Base-by-base conservation (phyloP, 1,140 invertebrate genomes). In the Pentalonia nigronervosa region DNA sequence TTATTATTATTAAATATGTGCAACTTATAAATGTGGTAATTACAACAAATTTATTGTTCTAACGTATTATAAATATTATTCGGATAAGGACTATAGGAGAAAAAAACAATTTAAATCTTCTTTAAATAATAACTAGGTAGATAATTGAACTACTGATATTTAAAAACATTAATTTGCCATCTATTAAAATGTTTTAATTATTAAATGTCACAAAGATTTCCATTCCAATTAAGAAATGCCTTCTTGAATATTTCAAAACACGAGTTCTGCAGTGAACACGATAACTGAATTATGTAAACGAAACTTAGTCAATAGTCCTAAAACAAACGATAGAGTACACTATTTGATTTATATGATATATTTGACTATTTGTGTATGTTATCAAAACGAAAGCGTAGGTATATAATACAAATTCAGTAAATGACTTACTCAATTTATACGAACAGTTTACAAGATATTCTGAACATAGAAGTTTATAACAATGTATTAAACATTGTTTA, bases 271-370 rank as follows among this genome's bases (percentile, higher is more conserved):
- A 83, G 34, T 8, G 36, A 34, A 41, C 17, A 83, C 21, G 81
- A 83, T 83, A 36, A 21, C 36, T 83, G 81, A 83, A 36, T 83
- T 83, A 36, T 83, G 36, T 83, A 36, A 36, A 83, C 8, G 20
- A 83, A 83, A 83, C 81, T 83, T 23, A 23, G 81, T 41, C 81
- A 83, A 83, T 83, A 83, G n/a, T 36, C 81, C 20, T 83, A 83
- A 36, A 36, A 83, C 34, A 83, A 83, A 83, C 81, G 7, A 83
- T 83, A 83, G 8, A 36, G 81, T 41, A 83, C n/a, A 83, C 34
- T 36, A 83, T 83, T 83, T 34, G 8, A 36, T 83, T 34, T 36
- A 83, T 36, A 83, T 34, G 41, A 83, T 41, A 23, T 83, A 36
- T 83, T 83, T 34, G 14, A 76, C 60, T 76, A 34, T 76, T 76